Evolutionary conservation across 1,140 invertebrate genomes (phyloP), one percentile per base, ranked within the genome.

Genomic region (Zaprionus gabonicus): DNA sequence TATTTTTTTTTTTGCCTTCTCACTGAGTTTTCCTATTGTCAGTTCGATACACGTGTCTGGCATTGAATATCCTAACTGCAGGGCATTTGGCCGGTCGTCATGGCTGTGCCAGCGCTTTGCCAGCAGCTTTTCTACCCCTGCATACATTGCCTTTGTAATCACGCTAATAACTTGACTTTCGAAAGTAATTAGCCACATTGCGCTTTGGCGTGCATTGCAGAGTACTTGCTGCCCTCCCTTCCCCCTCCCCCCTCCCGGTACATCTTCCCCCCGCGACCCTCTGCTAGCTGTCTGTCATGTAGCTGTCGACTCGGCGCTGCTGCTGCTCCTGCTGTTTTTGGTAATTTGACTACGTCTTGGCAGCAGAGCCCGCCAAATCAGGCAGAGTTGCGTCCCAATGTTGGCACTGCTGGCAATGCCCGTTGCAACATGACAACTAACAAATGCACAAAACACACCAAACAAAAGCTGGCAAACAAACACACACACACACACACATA

Each of bases 141-240:
- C 49, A 78, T 85, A 64, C 86, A 82, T 76, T 91, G 86, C 86
- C 80, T 91, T 86, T 91, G 85, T 90, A 90, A 90, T 90, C 86
- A 86, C 85, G 85, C 86, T 91, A 90, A 90, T 91, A 90, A 91
- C 85, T 90, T 90, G 85, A 85, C 86, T 90, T 90, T 82, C 86
- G 80, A 82, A 91, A 91, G 86, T 91, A 91, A 91, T 91, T 91
- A 91, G 86, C 86, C 86, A 86, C 86, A 91, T 82, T 81, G 78
- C 85, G 84, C 84, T 78, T 69, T 78, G 31, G 73, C 53, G 53
- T 71, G 73, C 68, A 71, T 71, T 17, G 53, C 55, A 46, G 53
- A 46, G 41, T 9, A 46, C 38, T 41, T 41, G 41, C 41, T n/a
- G 2, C 7, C 55, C 55, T 10, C 0, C 31, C 2, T 2, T n/a